A percentile compares a stretch with the other conserved stretches of the same genome.
Conservation (phyloP, 2,888 invertebrate genomes). For the Mesopsocus fuscifrons region DNA sequence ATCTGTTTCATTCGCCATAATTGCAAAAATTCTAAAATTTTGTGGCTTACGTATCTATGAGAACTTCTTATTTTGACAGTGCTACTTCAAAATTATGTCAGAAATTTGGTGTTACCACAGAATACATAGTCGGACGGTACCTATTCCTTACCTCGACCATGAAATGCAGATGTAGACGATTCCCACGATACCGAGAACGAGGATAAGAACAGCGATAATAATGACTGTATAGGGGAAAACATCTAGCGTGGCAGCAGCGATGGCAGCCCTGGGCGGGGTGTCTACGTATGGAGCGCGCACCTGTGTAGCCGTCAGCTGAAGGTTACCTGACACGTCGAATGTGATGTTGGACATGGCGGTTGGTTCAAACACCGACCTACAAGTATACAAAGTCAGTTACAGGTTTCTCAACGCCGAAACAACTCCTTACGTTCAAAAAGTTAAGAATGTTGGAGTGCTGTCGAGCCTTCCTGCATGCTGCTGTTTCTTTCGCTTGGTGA, state of each 20-base stretch:
- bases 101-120: no score
- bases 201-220: constrained; percentile 73
- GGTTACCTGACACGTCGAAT: constrained; percentile 43
- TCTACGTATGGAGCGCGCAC: constrained; percentile 38
- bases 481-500: background rate
- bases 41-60: no score
- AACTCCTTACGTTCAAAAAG: no score
- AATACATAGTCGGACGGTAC: no score
- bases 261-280: constrained; percentile 25
- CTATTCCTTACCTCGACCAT: constrained; percentile 80
- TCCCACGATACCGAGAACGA: constrained; percentile 69
- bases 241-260: constrained; percentile 36
- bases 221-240: constrained; percentile 80
- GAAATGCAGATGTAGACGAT: constrained; percentile 86
- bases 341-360: constrained; percentile 44
- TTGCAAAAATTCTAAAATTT: no score
- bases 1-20: no score
- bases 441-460: background rate
- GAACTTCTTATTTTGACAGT: no score
- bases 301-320: constrained; percentile 46
- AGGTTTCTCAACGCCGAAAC: no score
- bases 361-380: constrained; percentile 37
- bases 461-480: background rate
- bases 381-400: no score
- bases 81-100: no score